A percentile compares a stretch with the other conserved stretches of the same genome.
These are phyloP conservation scores for Phocoena phocoena DNA, from an alignment of 2,113 vertebrate species.

Conservation along the genomic window DNA sequence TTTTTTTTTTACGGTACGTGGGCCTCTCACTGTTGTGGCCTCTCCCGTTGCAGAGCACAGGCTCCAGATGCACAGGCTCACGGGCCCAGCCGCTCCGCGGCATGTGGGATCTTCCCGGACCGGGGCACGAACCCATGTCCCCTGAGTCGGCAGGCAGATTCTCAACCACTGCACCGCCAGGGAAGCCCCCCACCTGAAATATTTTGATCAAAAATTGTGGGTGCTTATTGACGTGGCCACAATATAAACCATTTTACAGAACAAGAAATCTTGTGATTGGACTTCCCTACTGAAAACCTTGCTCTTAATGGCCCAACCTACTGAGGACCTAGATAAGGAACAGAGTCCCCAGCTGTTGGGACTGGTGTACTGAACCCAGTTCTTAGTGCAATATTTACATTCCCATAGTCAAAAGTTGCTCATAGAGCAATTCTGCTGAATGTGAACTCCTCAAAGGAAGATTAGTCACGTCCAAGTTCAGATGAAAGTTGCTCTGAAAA, in stretches of 20 bases:
- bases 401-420: background rate
- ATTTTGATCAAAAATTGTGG: background rate
- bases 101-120: no score
- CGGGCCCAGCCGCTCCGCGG: no score
- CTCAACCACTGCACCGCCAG: no score
- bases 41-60: no score
- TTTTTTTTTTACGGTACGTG: no score
- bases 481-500: background rate
- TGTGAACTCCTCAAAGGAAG: background rate
- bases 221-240: background rate
- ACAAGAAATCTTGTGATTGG: background rate
- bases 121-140: fast-evolving
- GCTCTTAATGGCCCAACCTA: background rate
- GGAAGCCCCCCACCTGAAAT: background rate
- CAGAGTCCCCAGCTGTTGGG: background rate
- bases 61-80: no score
- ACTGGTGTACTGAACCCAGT: background rate
- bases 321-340: background rate
- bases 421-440: background rate
- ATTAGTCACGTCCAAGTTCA: background rate
- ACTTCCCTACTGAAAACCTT: background rate
- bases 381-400: background rate
- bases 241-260: background rate
- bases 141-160: no score
- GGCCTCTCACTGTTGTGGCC: no score